Evolutionary conservation across 2,888 invertebrate genomes (phyloP), one percentile per base, ranked within the genome.

Genomic region (Invenusta paracnida): DNA sequence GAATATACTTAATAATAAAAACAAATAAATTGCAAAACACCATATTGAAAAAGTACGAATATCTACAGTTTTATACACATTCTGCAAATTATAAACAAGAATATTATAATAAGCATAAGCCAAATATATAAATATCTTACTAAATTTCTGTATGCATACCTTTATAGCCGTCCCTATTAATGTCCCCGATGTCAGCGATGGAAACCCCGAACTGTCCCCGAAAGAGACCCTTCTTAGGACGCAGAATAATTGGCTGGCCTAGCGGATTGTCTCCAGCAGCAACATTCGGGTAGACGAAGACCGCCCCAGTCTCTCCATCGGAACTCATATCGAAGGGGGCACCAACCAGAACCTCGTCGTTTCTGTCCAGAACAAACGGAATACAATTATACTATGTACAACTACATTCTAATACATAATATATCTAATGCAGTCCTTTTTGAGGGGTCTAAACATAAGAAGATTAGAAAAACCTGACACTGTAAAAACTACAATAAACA

Each of bases 91-190:
- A n/a, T n/a, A n/a, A n/a, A n/a, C n/a, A n/a, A n/a, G n/a, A n/a
- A n/a, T n/a, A n/a, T n/a, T n/a, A n/a, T n/a, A n/a, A n/a, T n/a
- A n/a, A n/a, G n/a, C n/a, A n/a, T n/a, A n/a, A n/a, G n/a, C n/a
- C n/a, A n/a, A n/a, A n/a, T n/a, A n/a, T n/a, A n/a, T n/a, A n/a
- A n/a, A n/a, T n/a, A n/a, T n/a, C n/a, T n/a, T n/a, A n/a, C n/a
- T n/a, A n/a, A n/a, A n/a, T n/a, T n/a, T n/a, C n/a, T n/a, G n/a
- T n/a, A n/a, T n/a, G n/a, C 27, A 2, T 23, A 82, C 31, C 82
- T 93, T 95, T 95, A 89, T 94, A 96, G 0, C 95, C 95, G 91
- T 99, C 98, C 90, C 95, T 95, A 91, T 99, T 98, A 25, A 99
- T 93, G 91, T 99, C 99, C 2, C 97, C 97, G 85, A 97, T 93